phyloP scores from a whole-genome alignment of 2,888 invertebrate species.

The Chrysopilus asiliformis region DNA sequence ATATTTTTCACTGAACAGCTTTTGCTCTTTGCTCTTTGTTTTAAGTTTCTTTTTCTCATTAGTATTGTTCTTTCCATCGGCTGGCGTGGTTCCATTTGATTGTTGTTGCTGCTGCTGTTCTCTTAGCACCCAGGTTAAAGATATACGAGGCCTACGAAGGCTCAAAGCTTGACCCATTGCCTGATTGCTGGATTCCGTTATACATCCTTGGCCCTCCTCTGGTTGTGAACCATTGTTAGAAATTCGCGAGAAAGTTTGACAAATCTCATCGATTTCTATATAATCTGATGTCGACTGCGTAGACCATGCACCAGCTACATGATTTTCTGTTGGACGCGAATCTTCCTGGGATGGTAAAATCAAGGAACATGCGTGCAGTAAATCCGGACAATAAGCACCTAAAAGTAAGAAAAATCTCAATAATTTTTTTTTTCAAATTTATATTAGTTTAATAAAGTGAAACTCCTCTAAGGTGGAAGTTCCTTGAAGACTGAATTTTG shows the following conservation, averaged over 20 bases:
- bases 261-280: conserved; percentile 28
- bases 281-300: conserved; percentile 23
- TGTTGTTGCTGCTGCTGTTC: conserved; percentile 41
- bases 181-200: conserved; percentile 20
- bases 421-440: no score
- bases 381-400: conserved; percentile 33
- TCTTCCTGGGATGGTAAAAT: conserved; percentile 26
- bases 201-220: conserved; percentile 18
- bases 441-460: no score
- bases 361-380: conserved; percentile 31
- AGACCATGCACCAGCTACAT: conserved; percentile 15
- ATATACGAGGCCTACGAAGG: conserved; percentile 48
- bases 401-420: no score
- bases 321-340: conserved; percentile 15
- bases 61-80: conserved; percentile 30
- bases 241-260: conserved; percentile 7
- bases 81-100: conserved; percentile 14
- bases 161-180: conserved; percentile 44
- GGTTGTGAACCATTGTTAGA: conserved; percentile 1
- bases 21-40: conserved; percentile 17
- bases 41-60: conserved; percentile 33
- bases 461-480: no score
- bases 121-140: conserved; percentile 61
- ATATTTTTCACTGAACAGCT: conserved; percentile 27
- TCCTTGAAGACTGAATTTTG: no score